Conservation (phyloP, 37 sponge, comb jelly and placozoan genomes). For the Beroe forskalii region DNA sequence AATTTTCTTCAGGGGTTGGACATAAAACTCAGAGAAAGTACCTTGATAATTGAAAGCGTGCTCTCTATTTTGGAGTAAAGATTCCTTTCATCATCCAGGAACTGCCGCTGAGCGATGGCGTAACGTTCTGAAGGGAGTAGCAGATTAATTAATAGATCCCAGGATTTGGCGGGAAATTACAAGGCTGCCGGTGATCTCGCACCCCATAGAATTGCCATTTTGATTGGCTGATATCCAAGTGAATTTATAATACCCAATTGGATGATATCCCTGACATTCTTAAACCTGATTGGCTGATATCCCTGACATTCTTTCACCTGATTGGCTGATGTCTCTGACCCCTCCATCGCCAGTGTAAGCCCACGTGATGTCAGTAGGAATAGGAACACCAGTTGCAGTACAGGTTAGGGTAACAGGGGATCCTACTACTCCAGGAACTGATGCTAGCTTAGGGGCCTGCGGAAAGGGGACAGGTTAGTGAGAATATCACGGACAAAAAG, state of each 20-base stretch:
- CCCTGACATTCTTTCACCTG: too few species aligned
- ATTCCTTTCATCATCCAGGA: not conserved
- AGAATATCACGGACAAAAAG: not conserved
- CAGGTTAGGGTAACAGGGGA: not conserved
- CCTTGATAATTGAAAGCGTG: not conserved
- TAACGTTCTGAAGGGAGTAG: not conserved
- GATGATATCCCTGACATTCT: too few species aligned
- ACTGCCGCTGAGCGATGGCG: not conserved
- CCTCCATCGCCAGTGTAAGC: not conserved
- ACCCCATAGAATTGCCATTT: too few species aligned
- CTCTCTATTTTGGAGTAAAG: conserved; percentile 31
- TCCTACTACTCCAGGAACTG: not conserved
- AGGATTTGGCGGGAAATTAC: too few species aligned
- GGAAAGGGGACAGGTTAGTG: not conserved
- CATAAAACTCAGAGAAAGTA: too few species aligned
- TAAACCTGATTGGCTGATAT: too few species aligned
- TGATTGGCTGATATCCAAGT: too few species aligned
- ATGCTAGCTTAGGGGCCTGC: not conserved
- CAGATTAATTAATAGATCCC: too few species aligned
- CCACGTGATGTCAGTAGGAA: not conserved
- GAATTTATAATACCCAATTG: too few species aligned
- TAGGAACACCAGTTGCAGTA: not conserved
- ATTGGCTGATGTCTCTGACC: not conserved
- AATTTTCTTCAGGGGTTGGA: too few species aligned
- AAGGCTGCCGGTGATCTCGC: too few species aligned